Base-by-base conservation (phyloP, 1,140 invertebrate species). In the Caenorhabditis briggsae region DNA sequence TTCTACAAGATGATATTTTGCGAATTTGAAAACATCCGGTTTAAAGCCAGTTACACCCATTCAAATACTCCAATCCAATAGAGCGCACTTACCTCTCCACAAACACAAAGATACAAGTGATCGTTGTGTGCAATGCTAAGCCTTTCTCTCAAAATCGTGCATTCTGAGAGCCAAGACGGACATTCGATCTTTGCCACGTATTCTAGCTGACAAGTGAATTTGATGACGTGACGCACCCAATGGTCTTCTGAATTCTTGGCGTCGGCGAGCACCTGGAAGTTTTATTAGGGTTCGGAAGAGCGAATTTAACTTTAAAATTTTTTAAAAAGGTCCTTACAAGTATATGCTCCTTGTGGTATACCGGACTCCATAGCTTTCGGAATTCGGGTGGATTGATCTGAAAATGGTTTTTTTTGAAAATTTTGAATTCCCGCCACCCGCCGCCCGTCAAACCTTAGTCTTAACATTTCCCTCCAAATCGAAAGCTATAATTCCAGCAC, bases 341-440 rank as follows among this genome's bases (percentile, higher is more conserved):
- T 23, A 86, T 64, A 46, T 86, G 85, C n/a, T 86, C 85, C 78
- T 85, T 88, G 59, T 88, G 87, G 70, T 88, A 86, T 12, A 86
- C 53, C 8, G 85, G 85, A n/a, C 59, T 78, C 43, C 85, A 55
- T 8, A 70, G 16, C 20, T 86, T 86, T n/a, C 70, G 74, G 48
- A 70, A 86, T 14, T 59, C 58, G 9, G 25, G 33, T 2, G 82
- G 43, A 20, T 58, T 83, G 9, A 83, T 83, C 58, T 61, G 82
- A 74, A 74, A 43, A 18, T n/a, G 18, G 33, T 33, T 64, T 33
- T 64, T 25, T 33, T 33, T 14, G 9, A 25, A 14, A 14, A 2
- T 64, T 64, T 61, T 61, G 8, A 58, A 58, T 61, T 8, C 25
- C 14, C 8, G 8, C 16, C 41, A n/a, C n/a, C n/a, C n/a, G n/a